Evolutionary conservation across 2,888 invertebrate genomes (phyloP).

Genomic region (Tromatobia lineatoria): DNA sequence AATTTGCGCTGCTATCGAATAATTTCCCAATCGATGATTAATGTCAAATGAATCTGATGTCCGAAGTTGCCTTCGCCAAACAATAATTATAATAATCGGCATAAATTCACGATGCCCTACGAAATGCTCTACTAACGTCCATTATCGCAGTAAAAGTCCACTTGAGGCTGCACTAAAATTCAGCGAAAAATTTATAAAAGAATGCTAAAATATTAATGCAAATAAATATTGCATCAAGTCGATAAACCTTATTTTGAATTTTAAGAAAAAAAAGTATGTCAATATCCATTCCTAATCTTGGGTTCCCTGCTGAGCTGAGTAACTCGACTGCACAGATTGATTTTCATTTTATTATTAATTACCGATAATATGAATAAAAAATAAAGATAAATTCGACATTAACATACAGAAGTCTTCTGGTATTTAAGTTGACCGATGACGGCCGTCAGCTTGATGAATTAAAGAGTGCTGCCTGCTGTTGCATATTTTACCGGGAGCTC

Average conservation of each 20-base stretch:
- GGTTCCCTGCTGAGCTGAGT: neutral
- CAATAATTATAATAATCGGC: too few species aligned
- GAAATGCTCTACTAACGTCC: too few species aligned
- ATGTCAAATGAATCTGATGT: too few species aligned
- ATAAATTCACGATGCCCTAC: too few species aligned
- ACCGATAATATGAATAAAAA: constrained; percentile 25
- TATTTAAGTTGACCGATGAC: constrained; percentile 79
- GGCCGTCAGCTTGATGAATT: constrained; percentile 79
- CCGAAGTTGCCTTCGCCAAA: too few species aligned
- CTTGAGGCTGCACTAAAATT: neutral
- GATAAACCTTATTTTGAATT: neutral
- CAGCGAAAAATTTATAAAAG: neutral
- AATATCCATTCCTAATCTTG: neutral
- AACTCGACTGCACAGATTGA: neutral
- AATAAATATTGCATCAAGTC: neutral
- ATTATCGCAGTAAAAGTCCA: too few species aligned
- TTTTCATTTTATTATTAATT: constrained; percentile 10
- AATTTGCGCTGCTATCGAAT: too few species aligned
- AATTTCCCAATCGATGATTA: too few species aligned
- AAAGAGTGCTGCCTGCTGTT: constrained; percentile 74
- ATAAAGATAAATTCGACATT: constrained; percentile 52
- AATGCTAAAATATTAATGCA: neutral
- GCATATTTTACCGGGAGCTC: constrained; percentile 73
- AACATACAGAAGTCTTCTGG: constrained; percentile 73
- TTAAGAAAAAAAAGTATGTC: neutral